phyloP scores from a whole-genome alignment of 2,113 vertebrate species.

The Rhinolophus sinicus region DNA sequence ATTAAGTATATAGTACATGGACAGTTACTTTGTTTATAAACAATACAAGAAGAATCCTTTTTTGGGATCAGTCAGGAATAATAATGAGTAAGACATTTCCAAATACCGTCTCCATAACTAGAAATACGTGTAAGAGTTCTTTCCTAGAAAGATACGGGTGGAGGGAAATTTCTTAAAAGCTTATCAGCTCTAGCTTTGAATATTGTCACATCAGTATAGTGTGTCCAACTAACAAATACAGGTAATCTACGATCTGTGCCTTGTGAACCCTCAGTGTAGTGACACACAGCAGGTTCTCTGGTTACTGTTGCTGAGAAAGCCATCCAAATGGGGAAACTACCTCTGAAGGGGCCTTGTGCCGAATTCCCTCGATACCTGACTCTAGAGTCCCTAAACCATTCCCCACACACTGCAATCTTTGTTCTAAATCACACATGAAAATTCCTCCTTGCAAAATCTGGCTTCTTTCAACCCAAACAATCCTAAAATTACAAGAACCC shows the following conservation, averaged over 20 bases:
- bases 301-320: not conserved
- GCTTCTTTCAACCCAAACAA: not conserved
- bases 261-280: not conserved
- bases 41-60: not conserved
- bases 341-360: not conserved
- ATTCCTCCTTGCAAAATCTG: not conserved
- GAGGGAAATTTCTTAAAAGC: not conserved
- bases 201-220: not conserved
- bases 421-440: not conserved
- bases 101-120: not conserved
- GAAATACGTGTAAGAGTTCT: not conserved
- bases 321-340: not conserved
- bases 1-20: not conserved
- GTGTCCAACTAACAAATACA: not conserved
- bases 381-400: not conserved
- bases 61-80: not conserved
- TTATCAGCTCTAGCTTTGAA: not conserved
- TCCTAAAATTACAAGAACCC: not conserved
- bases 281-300: not conserved
- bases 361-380: not conserved
- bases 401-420: not conserved
- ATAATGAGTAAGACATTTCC: not conserved
- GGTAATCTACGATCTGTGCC: not conserved
- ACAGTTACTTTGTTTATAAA: not conserved
- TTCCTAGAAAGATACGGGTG: not conserved